Base-by-base conservation (phyloP, 2,113 vertebrate species). In the Motacilla alba region DNA sequence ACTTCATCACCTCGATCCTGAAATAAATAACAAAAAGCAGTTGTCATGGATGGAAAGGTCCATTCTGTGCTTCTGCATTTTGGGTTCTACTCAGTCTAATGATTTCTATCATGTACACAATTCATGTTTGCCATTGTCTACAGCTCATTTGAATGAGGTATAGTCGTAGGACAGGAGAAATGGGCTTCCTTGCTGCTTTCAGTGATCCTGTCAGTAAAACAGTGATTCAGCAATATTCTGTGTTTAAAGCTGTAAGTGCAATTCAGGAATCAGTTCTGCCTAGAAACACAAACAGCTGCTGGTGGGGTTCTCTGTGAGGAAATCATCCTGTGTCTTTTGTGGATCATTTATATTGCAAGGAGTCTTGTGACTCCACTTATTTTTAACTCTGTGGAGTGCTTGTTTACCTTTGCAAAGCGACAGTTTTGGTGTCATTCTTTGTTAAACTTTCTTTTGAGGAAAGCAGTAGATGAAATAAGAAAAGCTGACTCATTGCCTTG, bases 301-400 rank as follows among this genome's bases (percentile, higher is more conserved):
- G 2, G 30, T 87, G 74, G 50, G 68, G 28, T 50, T 46, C 31
- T 78, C 53, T 0, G 0, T 28, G 53, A 95, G 49, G 58, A 84
- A 84, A 62, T 79, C n/a, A 39, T 83, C 62, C 46, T 11, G 6
- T 75, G 69, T 83, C 84, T 93, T 89, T 68, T 59, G 68, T 67
- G 80, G 85, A 43, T 68, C 0, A 0, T 56, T 84, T 58, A 4
- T 73, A 39, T 89, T 76, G 93, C 91, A 59, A 73, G 50, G 81
- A 89, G 37, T 87, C 75, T 69, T 85, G 81, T 95, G 94, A 91
- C 81, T 90, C 52, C 37, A 7, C 69, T 89, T 96, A 93, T 95
- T 96, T 96, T 94, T 95, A 95, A 78, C 78, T 77, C 50, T 1
- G 12, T 31, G 63, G 47, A 87, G 46, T 73, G 53, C 37, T 83